phyloP scores from a whole-genome alignment of 2,797 vertebrate genomes.

The Catharus ustulatus region DNA sequence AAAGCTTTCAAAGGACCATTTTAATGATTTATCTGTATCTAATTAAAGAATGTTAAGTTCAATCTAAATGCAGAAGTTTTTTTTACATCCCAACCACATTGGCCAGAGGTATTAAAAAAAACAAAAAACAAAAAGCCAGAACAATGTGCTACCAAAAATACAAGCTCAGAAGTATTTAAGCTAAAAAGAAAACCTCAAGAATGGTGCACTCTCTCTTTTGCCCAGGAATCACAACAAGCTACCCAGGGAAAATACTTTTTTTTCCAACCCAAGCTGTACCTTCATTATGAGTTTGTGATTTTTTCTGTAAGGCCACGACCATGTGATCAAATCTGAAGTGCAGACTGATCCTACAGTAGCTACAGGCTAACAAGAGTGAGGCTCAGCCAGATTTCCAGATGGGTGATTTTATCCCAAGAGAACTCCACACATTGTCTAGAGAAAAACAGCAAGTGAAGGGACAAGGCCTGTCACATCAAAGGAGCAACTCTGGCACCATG shows the following conservation, averaged over 20 bases:
- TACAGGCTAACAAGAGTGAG: not conserved
- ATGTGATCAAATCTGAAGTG: not conserved
- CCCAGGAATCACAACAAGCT: not conserved
- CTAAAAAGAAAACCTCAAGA: not conserved
- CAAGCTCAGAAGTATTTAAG: not conserved
- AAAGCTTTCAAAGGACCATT: not conserved
- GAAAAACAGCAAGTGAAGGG: not conserved
- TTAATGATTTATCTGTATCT: not conserved
- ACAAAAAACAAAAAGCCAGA: not conserved
- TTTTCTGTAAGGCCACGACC: not conserved
- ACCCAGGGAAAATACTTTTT: not conserved
- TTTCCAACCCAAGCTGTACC: not conserved
- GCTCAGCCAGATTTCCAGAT: not conserved
- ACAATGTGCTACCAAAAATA: not conserved
- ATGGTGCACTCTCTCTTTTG: not conserved
- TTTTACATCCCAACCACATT: not conserved
- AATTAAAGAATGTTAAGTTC: not conserved
- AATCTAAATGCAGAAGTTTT: not conserved
- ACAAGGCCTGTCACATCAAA: not conserved
- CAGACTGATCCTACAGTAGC: not conserved
- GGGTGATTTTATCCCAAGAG: not conserved
- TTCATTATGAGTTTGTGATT: not conserved
- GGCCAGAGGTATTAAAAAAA: not conserved
- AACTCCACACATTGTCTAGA: not conserved
- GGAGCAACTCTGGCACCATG: not conserved